Evolutionary conservation across 1,140 invertebrate genomes (phyloP).

Genomic region (Drosophila bifasciata): DNA sequence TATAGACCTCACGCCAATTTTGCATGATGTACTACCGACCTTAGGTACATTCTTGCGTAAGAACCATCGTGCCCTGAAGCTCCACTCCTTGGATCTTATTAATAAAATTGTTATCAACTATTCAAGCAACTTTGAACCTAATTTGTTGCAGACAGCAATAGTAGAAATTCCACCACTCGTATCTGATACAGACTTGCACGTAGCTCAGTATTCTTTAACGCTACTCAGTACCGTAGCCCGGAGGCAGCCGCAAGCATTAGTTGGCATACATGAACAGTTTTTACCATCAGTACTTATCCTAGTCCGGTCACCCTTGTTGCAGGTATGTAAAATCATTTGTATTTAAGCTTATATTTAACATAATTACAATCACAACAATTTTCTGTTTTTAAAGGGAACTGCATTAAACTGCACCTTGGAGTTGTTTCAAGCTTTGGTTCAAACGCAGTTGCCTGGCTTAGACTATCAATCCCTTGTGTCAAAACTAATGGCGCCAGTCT

Average conservation of each 20-base stretch:
- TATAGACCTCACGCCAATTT: conserved; percentile 93
- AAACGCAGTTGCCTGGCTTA: conserved; percentile 91
- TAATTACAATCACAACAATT: not conserved
- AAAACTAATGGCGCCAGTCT: conserved; percentile 88
- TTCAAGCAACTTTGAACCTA: conserved; percentile 88
- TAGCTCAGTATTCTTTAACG: conserved; percentile 94
- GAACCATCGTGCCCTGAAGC: conserved; percentile 97
- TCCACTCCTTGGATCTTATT: conserved; percentile 94
- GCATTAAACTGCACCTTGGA: conserved; percentile 95
- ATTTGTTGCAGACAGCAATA: conserved; percentile 90
- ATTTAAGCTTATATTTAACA: not conserved
- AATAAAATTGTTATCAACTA: conserved; percentile 96
- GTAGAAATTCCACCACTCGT: conserved; percentile 95
- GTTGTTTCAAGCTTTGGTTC: conserved; percentile 95
- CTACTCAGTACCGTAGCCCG: conserved; percentile 88
- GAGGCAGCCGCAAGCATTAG: conserved; percentile 84
- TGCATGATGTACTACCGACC: conserved; percentile 95
- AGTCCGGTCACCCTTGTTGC: conserved; percentile 95
- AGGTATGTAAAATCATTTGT: conserved; percentile 81
- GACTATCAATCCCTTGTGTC: conserved; percentile 92
- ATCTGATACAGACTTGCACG: conserved; percentile 97
- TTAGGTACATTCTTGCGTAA: conserved; percentile 97
- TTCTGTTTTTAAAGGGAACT: conserved; percentile 86
- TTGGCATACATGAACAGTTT: conserved; percentile 85
- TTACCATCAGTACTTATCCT: conserved; percentile 94